Conservation (phyloP, 1,140 invertebrate species). For the Atta colombica region DNA sequence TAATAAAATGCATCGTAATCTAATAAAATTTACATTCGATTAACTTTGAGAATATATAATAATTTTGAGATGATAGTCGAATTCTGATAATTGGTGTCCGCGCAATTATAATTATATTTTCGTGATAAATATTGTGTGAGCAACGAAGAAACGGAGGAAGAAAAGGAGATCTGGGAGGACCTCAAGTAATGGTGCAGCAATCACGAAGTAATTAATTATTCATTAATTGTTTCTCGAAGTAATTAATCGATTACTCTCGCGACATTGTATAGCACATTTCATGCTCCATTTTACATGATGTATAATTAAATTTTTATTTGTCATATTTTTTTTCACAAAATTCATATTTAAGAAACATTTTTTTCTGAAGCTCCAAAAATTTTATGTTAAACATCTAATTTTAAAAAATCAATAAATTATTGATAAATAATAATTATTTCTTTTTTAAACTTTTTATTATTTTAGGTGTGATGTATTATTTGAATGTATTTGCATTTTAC, state of each 20-base stretch:
- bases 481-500: background rate
- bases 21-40: constrained; percentile 12
- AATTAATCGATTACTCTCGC: background rate
- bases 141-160: background rate
- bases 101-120: background rate
- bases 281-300: background rate
- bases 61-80: background rate
- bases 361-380: background rate
- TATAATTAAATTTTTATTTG: background rate
- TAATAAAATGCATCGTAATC: constrained; percentile 12
- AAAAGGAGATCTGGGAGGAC: background rate
- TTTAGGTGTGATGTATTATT: background rate
- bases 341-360: too few species aligned
- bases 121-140: background rate
- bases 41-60: background rate
- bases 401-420: background rate
- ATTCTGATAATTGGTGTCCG: background rate
- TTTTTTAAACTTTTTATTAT: background rate
- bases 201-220: background rate
- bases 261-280: background rate
- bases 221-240: background rate
- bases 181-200: background rate
- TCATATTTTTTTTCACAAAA: background rate
- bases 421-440: background rate
- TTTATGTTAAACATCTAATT: background rate